Percentiles rank a stretch among this genome's conserved stretches.
These are phyloP conservation scores for Babyrousa celebensis DNA, from an alignment of 2,797 vertebrate species.

Conservation along the genomic window DNA sequence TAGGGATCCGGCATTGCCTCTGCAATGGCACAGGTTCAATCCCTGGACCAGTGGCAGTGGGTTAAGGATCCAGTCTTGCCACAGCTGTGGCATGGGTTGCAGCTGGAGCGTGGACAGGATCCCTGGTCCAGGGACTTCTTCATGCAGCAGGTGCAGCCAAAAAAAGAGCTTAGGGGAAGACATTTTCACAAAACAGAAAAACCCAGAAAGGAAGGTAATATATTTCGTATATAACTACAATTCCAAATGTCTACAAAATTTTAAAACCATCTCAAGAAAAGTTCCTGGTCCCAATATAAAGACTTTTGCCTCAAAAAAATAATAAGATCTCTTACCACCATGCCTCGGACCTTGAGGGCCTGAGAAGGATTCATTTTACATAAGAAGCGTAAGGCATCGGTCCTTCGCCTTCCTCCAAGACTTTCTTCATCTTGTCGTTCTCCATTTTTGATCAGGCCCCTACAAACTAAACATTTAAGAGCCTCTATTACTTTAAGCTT, in stretches of 20 bases:
- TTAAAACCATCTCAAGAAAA: conserved; percentile 36
- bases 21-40: too few species aligned
- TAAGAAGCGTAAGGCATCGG: conserved; percentile 97
- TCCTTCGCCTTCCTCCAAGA: conserved; percentile 96
- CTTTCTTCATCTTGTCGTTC: conserved; percentile 99
- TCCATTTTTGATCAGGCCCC: conserved; percentile 98
- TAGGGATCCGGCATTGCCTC: too few species aligned
- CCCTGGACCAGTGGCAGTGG: too few species aligned
- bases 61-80: too few species aligned
- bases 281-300: conserved; percentile 26
- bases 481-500: conserved; percentile 67
- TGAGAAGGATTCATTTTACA: conserved; percentile 99
- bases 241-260: neutral
- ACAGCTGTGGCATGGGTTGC: too few species aligned
- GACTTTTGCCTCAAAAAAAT: neutral
- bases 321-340: conserved; percentile 95
- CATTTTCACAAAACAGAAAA: conserved; percentile 56
- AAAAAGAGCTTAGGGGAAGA: neutral
- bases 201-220: conserved; percentile 22
- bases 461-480: conserved; percentile 93
- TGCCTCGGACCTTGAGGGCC: conserved; percentile 97
- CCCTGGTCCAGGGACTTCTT: too few species aligned
- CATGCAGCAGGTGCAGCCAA: too few species aligned
- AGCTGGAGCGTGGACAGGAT: too few species aligned
- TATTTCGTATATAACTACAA: neutral